Percentiles rank a stretch among this genome's conserved stretches.
Evolutionary conservation across 2,113 vertebrate genomes (phyloP).

Genomic region (Oncorhynchus clarkii): DNA sequence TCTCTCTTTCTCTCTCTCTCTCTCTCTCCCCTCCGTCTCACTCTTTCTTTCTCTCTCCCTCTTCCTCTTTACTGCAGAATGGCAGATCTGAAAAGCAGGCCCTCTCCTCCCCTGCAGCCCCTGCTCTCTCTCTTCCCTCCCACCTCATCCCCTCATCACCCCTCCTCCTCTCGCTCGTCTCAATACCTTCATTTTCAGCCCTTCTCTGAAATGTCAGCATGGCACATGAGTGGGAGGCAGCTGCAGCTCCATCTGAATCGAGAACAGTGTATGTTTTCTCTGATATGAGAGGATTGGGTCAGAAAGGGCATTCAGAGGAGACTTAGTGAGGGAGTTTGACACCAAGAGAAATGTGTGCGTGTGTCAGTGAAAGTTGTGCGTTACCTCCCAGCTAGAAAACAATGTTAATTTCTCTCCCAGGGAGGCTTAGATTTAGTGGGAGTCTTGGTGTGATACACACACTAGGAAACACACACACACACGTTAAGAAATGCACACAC

Average conservation of each 20-base stretch:
- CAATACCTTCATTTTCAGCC: slow-evolving; percentile 30
- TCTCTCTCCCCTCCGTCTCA: slow-evolving; percentile 19
- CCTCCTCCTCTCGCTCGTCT: slow-evolving; percentile 49
- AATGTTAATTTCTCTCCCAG: slow-evolving; percentile 1
- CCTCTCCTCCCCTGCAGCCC: not conserved
- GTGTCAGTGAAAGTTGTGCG: slow-evolving; percentile 1
- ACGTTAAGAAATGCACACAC: slow-evolving; percentile 5
- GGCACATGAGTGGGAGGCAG: slow-evolving; percentile 67
- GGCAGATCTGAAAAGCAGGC: not conserved
- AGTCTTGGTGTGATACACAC: slow-evolving; percentile 20
- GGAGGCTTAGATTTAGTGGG: slow-evolving; percentile 9
- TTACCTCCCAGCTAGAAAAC: slow-evolving; percentile 22
- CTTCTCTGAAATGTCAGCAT: slow-evolving; percentile 62
- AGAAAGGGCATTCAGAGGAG: slow-evolving; percentile 23
- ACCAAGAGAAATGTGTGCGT: slow-evolving; percentile 17
- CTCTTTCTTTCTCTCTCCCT: slow-evolving; percentile 32
- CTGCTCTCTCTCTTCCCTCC: not conserved
- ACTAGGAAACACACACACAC: not conserved
- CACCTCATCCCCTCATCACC: slow-evolving; percentile 22
- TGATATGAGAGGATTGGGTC: slow-evolving; percentile 51
- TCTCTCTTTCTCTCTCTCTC: slow-evolving; percentile 31
- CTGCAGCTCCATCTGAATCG: slow-evolving; percentile 48
- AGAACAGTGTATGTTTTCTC: slow-evolving; percentile 50
- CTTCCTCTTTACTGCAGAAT: not conserved
- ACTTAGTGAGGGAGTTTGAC: slow-evolving; percentile 31